Conservation (phyloP, 2,888 invertebrate species). For the Xestia rhomboidea region DNA sequence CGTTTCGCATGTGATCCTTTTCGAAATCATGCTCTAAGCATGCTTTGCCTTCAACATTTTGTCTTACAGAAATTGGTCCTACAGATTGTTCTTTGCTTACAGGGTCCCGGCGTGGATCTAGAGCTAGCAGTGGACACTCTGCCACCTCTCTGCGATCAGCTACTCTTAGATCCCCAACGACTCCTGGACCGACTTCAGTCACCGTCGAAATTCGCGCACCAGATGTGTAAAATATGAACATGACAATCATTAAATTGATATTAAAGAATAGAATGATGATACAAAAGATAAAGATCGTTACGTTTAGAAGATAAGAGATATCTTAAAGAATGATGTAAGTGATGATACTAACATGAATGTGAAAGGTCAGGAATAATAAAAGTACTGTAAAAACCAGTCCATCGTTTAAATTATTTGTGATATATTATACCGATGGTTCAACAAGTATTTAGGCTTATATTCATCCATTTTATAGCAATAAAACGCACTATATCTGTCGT, state of each 20-base stretch:
- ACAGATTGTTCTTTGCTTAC: slow-evolving; percentile 58
- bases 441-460: slow-evolving; percentile 82
- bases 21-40: slow-evolving; percentile 62
- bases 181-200: slow-evolving; percentile 90
- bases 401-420: slow-evolving; percentile 88
- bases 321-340: slow-evolving; percentile 60
- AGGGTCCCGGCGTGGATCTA: slow-evolving; percentile 93
- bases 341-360: slow-evolving; percentile 44
- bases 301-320: slow-evolving; percentile 30
- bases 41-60: slow-evolving; percentile 57
- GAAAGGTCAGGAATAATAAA: slow-evolving; percentile 52
- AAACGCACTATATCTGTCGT: slow-evolving; percentile 79
- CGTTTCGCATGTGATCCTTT: slow-evolving; percentile 57
- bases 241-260: slow-evolving; percentile 37
- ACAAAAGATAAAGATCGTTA: slow-evolving; percentile 36
- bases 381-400: slow-evolving; percentile 81
- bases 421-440: slow-evolving; percentile 83
- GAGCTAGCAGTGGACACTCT: slow-evolving; percentile 95
- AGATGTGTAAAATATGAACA: slow-evolving; percentile 86
- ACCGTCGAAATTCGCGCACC: slow-evolving; percentile 95
- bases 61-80: neutral
- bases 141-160: slow-evolving; percentile 93
- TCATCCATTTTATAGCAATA: slow-evolving; percentile 80
- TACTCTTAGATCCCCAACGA: slow-evolving; percentile 85
- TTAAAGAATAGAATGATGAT: slow-evolving; percentile 25